A percentile compares a stretch with the other conserved stretches of the same genome.
These are phyloP conservation scores for Mycetomoellerius zeteki DNA, from an alignment of 1,140 invertebrate species.

Conservation along the genomic window DNA sequence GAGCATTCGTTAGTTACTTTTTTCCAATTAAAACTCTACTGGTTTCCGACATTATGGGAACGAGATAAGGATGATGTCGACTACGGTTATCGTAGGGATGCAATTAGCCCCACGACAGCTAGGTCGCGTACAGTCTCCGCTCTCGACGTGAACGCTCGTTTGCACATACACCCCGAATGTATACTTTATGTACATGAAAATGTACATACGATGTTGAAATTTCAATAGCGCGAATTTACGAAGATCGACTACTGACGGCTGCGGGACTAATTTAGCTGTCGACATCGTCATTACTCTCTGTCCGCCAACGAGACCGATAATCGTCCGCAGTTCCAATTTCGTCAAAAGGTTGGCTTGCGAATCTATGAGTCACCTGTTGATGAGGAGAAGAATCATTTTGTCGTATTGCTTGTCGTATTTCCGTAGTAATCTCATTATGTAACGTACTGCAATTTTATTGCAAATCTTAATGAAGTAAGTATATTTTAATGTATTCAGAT, in stretches of 20 bases:
- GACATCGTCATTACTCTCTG: conserved; percentile 52
- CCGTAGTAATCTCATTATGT: not conserved
- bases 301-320: conserved; percentile 63
- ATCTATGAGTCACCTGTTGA: conserved; percentile 25
- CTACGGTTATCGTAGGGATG: conserved; percentile 4
- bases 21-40: conserved; percentile 36
- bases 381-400: conserved; percentile 23
- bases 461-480: not conserved
- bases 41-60: not conserved
- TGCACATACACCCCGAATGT: not conserved
- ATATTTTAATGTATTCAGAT: not conserved
- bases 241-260: conserved; percentile 33
- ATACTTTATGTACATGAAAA: not conserved
- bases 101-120: conserved; percentile 20
- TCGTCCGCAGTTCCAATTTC: conserved; percentile 67
- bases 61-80: conserved; percentile 46
- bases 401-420: not conserved
- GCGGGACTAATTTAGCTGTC: conserved; percentile 64
- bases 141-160: not conserved
- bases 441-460: not conserved
- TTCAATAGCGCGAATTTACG: conserved; percentile 48
- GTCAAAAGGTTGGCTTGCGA: conserved; percentile 51
- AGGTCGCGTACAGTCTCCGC: not conserved
- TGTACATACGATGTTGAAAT: conserved; percentile 33
- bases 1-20: conserved; percentile 15